Evolutionary conservation across 2,888 invertebrate species (phyloP).

Genomic region (Tillus elongatus): DNA sequence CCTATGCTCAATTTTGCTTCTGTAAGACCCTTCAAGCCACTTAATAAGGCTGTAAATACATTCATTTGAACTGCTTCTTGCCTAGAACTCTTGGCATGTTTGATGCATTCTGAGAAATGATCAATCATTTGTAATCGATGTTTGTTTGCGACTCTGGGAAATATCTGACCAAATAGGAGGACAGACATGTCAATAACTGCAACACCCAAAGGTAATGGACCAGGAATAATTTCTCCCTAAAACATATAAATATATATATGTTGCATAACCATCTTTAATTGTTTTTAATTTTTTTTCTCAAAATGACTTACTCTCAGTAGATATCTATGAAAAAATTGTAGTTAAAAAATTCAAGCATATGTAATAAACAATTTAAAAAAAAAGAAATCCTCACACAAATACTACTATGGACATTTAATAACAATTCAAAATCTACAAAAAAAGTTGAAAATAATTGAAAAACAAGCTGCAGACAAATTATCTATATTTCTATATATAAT

Average conservation of each 20-base stretch:
- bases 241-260: too few species aligned
- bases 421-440: too few species aligned
- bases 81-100: conserved; percentile 82
- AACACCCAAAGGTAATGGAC: conserved; percentile 85
- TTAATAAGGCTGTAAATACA: conserved; percentile 85
- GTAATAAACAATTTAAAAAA: too few species aligned
- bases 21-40: conserved; percentile 79
- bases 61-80: conserved; percentile 96
- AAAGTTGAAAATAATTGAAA: too few species aligned
- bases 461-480: too few species aligned
- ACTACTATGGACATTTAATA: too few species aligned
- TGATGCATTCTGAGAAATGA: conserved; percentile 92
- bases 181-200: conserved; percentile 95
- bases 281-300: too few species aligned
- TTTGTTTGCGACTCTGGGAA: conserved; percentile 89
- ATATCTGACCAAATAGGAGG: conserved; percentile 84
- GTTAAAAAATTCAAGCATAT: too few species aligned
- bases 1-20: conserved; percentile 80
- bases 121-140: conserved; percentile 96
- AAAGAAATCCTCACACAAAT: too few species aligned
- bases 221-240: conserved; percentile 55
- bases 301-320: too few species aligned
- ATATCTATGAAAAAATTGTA: conserved; percentile 9
- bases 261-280: too few species aligned
- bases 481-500: too few species aligned